Evolutionary conservation across 1,140 invertebrate species (phyloP).

Genomic region (Cydia splendana): DNA sequence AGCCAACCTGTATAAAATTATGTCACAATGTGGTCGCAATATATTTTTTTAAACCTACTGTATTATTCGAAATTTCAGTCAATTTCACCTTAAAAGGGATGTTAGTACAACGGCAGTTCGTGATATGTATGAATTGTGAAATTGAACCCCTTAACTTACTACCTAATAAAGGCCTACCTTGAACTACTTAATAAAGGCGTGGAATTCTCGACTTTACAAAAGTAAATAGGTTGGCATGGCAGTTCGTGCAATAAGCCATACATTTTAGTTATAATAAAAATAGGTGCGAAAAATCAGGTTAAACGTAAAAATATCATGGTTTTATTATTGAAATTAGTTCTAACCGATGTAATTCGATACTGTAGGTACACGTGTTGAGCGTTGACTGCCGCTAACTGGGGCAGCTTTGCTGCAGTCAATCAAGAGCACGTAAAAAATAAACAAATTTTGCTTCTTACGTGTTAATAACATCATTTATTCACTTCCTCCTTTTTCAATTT

Average conservation of each 20-base stretch:
- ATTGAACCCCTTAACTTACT: not conserved
- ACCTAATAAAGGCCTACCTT: slow-evolving; percentile 8
- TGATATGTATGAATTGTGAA: not conserved
- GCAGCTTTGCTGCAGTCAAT: slow-evolving; percentile 62
- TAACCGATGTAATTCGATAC: slow-evolving; percentile 35
- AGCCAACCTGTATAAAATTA: too few species aligned
- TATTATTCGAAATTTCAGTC: too few species aligned
- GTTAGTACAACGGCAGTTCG: not conserved
- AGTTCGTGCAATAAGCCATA: not conserved
- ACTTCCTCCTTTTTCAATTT: slow-evolving; percentile 33
- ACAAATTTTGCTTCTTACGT: slow-evolving; percentile 43
- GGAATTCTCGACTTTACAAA: slow-evolving; percentile 10
- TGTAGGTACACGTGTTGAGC: slow-evolving; percentile 48
- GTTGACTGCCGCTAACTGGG: slow-evolving; percentile 50
- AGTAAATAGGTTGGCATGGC: not conserved
- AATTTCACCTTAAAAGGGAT: not conserved
- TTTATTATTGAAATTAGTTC: not conserved
- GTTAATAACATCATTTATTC: not conserved
- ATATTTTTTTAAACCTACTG: too few species aligned
- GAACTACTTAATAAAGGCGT: slow-evolving; percentile 22
- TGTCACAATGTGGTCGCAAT: too few species aligned
- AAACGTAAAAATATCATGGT: not conserved
- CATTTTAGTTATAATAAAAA: not conserved
- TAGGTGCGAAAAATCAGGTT: not conserved
- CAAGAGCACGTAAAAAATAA: slow-evolving; percentile 61